Base-by-base conservation (phyloP, 2,888 invertebrate species). In the Linnaemya tessellans region DNA sequence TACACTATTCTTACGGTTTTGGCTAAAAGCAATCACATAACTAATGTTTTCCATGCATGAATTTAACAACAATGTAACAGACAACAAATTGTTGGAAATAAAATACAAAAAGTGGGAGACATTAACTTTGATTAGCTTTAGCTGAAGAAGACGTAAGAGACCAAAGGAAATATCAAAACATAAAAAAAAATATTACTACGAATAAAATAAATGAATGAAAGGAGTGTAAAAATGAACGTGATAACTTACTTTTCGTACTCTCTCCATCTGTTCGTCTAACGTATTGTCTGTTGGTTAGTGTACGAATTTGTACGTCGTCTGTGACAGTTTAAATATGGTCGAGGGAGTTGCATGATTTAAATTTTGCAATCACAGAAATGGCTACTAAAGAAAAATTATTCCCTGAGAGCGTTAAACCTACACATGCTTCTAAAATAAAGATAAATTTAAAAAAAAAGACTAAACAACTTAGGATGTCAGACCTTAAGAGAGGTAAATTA, bases 321-420 rank as follows among this genome's bases (percentile, higher is more conserved):
- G 86, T 84, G 86, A 86, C 87, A 87, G 75, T 84, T 87, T 86
- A 86, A 87, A 86, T 86, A 87, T 82, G 74, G 87, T 86, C 84
- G 87, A 84, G 87, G 87, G 87, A 87, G 87, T 86, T 84, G 87
- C 84, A 87, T 87, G 87, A 86, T 86, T 84, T 86, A 86, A 86
- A 84, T 78, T 86, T 84, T 75, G 75, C 79, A 85, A 85, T 85
- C 85, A 82, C 75, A 82, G 79, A 80, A 85, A 85, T 82, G 79
- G 82, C 68, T 80, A 82, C 74, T 58, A 74, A 85, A 75, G 77
- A 82, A 80, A 79, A 75, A 82, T 82, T 82, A 82, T 85, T 80
- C 82, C 82, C 85, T 80, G n/a, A 25, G 65, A 80, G 64, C 74
- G 38, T 20, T 25, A 64, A 79, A 54, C 5, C 11, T 70, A 30